These are phyloP conservation scores for Cephus nigrinus DNA, from an alignment of 2,888 invertebrate species.

Conservation along the genomic window DNA sequence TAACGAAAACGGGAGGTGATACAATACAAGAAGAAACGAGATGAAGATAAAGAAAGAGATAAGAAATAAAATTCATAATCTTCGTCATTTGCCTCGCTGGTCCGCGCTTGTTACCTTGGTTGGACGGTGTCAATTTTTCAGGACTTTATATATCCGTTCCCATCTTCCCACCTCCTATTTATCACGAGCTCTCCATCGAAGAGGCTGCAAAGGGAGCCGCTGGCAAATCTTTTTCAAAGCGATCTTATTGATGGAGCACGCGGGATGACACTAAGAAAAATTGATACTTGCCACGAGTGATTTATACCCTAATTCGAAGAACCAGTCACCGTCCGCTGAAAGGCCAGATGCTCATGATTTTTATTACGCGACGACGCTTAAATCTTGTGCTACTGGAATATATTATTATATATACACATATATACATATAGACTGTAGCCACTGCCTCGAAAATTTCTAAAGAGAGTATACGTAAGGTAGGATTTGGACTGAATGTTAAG, in stretches of 20 bases:
- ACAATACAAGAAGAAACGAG: neutral
- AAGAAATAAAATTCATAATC: neutral
- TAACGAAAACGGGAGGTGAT: neutral
- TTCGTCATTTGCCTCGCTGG: slow-evolving; percentile 7
- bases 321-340: neutral
- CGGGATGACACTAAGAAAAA: slow-evolving; percentile 33
- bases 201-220: slow-evolving; percentile 13
- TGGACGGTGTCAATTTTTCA: slow-evolving; percentile 42
- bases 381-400: neutral
- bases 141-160: slow-evolving; percentile 25
- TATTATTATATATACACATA: neutral
- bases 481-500: neutral
- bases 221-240: slow-evolving; percentile 43
- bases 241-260: slow-evolving; percentile 41
- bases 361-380: neutral
- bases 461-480: neutral
- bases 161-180: slow-evolving; percentile 28
- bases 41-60: neutral
- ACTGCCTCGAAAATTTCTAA: neutral
- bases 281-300: slow-evolving; percentile 37
- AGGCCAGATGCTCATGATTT: neutral
- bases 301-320: slow-evolving; percentile 38
- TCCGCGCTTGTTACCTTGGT: slow-evolving; percentile 31
- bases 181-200: slow-evolving; percentile 25
- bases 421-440: neutral